Evolutionary conservation across 2,888 invertebrate species (phyloP).

Genomic region (Orthonevra nobilis): DNA sequence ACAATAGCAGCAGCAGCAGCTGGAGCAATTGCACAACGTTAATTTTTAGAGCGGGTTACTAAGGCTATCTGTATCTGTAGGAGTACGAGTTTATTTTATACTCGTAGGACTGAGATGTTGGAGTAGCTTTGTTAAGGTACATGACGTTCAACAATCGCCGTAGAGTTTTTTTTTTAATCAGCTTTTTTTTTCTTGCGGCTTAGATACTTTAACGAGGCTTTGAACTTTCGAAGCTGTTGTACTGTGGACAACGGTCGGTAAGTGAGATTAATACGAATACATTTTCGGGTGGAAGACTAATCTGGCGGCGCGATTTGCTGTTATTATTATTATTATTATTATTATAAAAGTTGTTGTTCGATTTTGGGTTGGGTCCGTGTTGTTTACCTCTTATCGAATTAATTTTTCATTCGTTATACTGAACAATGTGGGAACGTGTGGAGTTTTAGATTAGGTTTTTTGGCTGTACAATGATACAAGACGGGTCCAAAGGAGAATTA

Average conservation of each 20-base stretch:
- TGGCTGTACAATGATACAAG: too few relatives aligned
- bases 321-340: too few relatives aligned
- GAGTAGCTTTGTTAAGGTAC: slow-evolving; percentile 60
- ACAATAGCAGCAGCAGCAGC: slow-evolving; percentile 6
- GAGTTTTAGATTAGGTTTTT: too few relatives aligned
- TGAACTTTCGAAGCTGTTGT: slow-evolving; percentile 49
- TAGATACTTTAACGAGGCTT: slow-evolving; percentile 47
- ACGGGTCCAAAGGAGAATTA: too few relatives aligned
- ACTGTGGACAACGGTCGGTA: slow-evolving; percentile 1
- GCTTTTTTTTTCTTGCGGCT: slow-evolving; percentile 9
- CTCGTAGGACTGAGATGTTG: slow-evolving; percentile 40
- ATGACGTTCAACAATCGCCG: slow-evolving; percentile 60
- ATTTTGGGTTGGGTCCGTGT: slow-evolving; percentile 42
- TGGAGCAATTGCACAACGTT: slow-evolving; percentile 60
- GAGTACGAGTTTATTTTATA: too few relatives aligned
- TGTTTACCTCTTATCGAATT: slow-evolving; percentile 37
- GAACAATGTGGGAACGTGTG: not conserved
- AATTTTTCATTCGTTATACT: not conserved
- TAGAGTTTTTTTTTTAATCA: not conserved
- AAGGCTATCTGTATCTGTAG: slow-evolving; percentile 49
- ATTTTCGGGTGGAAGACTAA: slow-evolving; percentile 49
- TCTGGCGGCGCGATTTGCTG: not conserved
- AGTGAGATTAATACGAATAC: slow-evolving; percentile 50
- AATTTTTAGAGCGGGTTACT: slow-evolving; percentile 68
- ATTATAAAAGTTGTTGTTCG: too few relatives aligned